phyloP scores from a whole-genome alignment of 2,797 vertebrate genomes.

The Morus bassanus region DNA sequence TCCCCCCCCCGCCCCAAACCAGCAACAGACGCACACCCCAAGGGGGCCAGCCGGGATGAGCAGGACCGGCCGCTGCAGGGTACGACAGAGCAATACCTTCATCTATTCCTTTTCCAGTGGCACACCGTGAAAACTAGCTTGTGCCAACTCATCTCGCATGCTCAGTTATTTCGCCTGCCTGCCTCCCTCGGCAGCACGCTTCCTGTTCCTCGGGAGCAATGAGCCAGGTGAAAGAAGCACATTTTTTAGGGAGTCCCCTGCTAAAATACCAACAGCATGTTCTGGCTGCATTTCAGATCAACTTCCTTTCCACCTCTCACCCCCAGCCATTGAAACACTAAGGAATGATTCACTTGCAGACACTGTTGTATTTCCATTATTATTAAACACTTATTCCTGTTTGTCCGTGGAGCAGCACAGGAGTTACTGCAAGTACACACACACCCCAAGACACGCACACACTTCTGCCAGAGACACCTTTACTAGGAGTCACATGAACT shows the following conservation, averaged over 20 bases:
- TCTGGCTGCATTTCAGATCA: conserved; percentile 25
- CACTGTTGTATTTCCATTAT: not conserved
- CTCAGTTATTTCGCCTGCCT: not conserved
- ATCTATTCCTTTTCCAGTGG: not conserved
- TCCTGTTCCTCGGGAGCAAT: not conserved
- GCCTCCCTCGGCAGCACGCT: not conserved
- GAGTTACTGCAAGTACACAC: not conserved
- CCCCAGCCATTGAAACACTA: not conserved
- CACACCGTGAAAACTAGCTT: accelerated
- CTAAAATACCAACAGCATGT: not conserved
- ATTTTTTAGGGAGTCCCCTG: not conserved
- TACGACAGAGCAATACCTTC: not conserved
- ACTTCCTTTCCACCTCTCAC: not conserved
- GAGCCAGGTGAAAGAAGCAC: not conserved
- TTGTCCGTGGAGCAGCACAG: accelerated
- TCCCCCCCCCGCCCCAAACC: not conserved
- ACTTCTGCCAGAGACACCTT: not conserved
- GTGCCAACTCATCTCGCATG: not conserved
- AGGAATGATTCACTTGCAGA: not conserved
- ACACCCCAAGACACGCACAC: not conserved
- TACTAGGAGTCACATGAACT: not conserved
- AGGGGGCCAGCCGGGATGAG: not conserved
- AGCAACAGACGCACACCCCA: not conserved
- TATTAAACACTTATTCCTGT: not conserved
- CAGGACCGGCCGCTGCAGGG: accelerated